Percentiles rank a stretch among this genome's conserved stretches.
These are phyloP conservation scores for Donacobius atricapilla DNA, from an alignment of 2,113 vertebrate genomes.

Conservation along the genomic window DNA sequence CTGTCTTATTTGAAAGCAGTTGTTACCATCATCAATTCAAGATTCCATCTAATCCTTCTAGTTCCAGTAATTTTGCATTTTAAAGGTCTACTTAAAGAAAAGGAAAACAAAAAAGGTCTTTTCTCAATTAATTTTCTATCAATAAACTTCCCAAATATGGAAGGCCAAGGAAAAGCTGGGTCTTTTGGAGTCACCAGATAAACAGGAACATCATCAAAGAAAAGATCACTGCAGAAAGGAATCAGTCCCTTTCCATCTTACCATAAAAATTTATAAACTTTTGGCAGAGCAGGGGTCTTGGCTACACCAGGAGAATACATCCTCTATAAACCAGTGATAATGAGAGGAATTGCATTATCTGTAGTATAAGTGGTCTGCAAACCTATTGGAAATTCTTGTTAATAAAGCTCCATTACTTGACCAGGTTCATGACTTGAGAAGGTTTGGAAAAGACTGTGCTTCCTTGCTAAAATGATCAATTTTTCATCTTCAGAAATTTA, in stretches of 20 bases:
- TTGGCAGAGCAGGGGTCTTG: neutral
- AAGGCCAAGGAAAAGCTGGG: neutral
- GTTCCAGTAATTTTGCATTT: neutral
- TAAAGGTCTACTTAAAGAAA: neutral
- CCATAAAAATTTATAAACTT: neutral
- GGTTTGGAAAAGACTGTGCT: neutral
- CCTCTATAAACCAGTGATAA: neutral
- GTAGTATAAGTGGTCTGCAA: neutral
- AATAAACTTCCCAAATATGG: neutral
- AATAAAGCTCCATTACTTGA: neutral
- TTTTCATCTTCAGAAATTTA: neutral
- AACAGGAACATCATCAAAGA: neutral
- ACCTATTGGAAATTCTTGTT: neutral
- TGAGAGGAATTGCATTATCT: neutral
- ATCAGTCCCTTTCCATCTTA: neutral
- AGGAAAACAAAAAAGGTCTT: rapidly evolving
- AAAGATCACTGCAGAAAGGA: neutral
- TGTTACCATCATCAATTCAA: neutral
- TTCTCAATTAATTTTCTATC: neutral
- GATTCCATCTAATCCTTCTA: neutral
- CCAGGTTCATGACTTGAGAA: neutral
- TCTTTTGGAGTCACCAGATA: neutral
- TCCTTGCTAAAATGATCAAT: neutral
- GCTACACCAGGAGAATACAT: neutral
- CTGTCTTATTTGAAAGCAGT: neutral